phyloP scores from a whole-genome alignment of 2,888 invertebrate species.

The Pomacea canaliculata region DNA sequence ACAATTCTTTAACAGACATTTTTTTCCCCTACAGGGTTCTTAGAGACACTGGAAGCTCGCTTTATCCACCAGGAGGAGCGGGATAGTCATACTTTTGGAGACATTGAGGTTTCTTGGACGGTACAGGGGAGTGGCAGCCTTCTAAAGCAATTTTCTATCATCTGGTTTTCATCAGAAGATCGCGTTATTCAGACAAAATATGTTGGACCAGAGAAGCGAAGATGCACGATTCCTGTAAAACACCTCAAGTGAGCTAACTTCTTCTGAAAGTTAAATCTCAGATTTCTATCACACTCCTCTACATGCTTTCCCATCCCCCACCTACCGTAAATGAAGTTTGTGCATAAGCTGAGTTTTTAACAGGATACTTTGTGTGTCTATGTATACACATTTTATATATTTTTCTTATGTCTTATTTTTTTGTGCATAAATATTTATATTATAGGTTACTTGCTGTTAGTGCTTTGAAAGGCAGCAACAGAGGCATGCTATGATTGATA shows the following conservation, averaged over 20 bases:
- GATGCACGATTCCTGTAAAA: conserved; percentile 61
- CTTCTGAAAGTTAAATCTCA: too few relatives aligned
- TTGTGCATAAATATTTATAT: too few relatives aligned
- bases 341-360: too few relatives aligned
- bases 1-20: background rate
- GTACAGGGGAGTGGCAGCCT: conserved; percentile 55
- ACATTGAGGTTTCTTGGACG: conserved; percentile 63
- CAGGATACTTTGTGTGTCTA: too few relatives aligned
- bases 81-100: conserved; percentile 59
- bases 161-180: conserved; percentile 65
- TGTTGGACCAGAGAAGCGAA: conserved; percentile 57
- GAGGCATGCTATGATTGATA: too few relatives aligned
- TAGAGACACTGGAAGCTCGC: conserved; percentile 48
- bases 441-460: too few relatives aligned
- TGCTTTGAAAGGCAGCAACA: too few relatives aligned
- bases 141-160: conserved; percentile 64
- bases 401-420: too few relatives aligned
- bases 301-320: too few relatives aligned
- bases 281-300: too few relatives aligned
- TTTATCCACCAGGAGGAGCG: conserved; percentile 50
- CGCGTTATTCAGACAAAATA: conserved; percentile 62
- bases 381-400: too few relatives aligned
- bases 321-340: too few relatives aligned
- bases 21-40: conserved; percentile 44
- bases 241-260: conserved; percentile 55